A percentile compares a stretch with the other conserved stretches of the same genome.
Conservation (phyloP, 2,888 invertebrate genomes). For the Atethmia centrago region DNA sequence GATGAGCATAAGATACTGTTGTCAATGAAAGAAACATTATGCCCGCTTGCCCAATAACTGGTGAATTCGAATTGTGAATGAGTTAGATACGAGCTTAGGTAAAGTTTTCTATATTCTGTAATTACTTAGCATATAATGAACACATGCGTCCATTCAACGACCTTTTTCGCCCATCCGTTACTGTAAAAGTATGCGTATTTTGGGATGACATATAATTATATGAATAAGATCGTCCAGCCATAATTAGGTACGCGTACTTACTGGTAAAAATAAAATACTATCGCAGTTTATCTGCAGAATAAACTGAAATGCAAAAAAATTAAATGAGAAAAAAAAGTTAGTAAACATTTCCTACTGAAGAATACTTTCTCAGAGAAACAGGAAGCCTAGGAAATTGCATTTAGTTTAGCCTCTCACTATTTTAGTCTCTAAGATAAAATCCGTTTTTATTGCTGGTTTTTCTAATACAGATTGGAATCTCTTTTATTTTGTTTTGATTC, state of each 20-base stretch:
- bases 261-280: too few species aligned
- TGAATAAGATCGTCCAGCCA: too few species aligned
- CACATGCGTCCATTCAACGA: neutral
- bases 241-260: neutral
- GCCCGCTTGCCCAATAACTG: neutral
- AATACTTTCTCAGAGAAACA: constrained; percentile 11
- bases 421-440: constrained; percentile 23
- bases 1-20: neutral
- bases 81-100: neutral
- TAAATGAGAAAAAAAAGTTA: constrained; percentile 7
- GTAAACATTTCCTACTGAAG: constrained; percentile 18
- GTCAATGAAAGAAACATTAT: neutral
- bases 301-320: constrained; percentile 5
- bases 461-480: neutral
- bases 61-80: neutral
- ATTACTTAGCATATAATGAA: neutral
- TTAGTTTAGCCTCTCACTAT: constrained; percentile 21
- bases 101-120: neutral
- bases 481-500: neutral
- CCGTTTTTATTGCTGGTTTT: constrained; percentile 20
- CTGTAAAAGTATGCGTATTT: neutral
- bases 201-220: neutral
- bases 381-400: constrained; percentile 38
- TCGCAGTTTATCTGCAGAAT: neutral
- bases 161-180: neutral